phyloP scores from a whole-genome alignment of 2,888 invertebrate genomes.

The Minunthozetes semirufus region DNA sequence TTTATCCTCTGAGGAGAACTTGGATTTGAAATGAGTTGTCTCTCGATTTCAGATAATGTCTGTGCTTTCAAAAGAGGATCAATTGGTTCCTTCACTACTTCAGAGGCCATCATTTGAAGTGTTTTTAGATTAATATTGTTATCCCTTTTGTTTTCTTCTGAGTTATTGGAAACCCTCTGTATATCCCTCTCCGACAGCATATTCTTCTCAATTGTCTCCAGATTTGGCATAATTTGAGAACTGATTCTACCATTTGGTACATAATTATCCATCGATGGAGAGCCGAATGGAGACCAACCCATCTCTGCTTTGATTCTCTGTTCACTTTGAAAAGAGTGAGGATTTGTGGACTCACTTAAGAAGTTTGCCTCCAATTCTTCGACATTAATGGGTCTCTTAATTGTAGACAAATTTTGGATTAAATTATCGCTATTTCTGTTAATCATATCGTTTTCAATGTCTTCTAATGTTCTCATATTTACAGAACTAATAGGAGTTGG shows the following conservation, averaged over 20 bases:
- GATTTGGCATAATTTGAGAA: background rate
- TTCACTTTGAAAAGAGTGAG: background rate
- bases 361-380: conserved; percentile 36
- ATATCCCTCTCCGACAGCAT: background rate
- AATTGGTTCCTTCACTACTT: background rate
- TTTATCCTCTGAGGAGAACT: background rate
- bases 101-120: background rate
- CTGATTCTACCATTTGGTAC: background rate
- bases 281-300: conserved; percentile 4
- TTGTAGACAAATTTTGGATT: background rate
- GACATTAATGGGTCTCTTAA: conserved; percentile 16
- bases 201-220: background rate
- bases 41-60: conserved; percentile 16
- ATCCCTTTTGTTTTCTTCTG: background rate
- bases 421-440: conserved; percentile 10
- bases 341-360: background rate
- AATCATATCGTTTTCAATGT: conserved; percentile 20
- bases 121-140: background rate
- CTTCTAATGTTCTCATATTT: conserved; percentile 27
- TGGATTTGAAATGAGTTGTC: background rate
- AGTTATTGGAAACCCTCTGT: background rate
- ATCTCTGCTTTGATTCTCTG: background rate
- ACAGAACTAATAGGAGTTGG: conserved; percentile 4
- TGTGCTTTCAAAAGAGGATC: conserved; percentile 22
- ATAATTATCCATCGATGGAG: background rate